Base-by-base conservation (phyloP, 2,113 vertebrate species). In the Elaphurus davidianus region DNA sequence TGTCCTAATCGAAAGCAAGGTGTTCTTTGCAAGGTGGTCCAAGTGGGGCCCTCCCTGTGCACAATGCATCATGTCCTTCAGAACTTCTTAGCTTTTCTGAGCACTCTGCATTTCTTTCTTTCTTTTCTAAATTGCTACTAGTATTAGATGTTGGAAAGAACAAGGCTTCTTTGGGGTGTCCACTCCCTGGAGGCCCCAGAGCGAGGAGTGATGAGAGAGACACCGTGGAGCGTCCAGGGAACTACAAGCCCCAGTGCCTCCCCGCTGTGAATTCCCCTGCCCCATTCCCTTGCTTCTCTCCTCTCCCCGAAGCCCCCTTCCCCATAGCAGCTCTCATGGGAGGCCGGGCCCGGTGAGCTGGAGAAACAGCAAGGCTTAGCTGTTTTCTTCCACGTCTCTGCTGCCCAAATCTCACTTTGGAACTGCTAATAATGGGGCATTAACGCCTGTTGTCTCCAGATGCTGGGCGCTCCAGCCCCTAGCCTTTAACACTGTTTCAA, bases 31-130 rank as follows among this genome's bases (percentile, higher is more conserved):
- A 14, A 94, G 27, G 59, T 21, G n/a, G 54, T 67, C 36, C 28
- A 30, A 78, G 3, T 9, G 3, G 21, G 17, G 50, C 30, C n/a
- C 36, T 90, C 52, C 79, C 36, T 87, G 2, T 57, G 28, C 36
- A 83, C 62, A 25, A 1, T 7, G 21, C 30, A 23, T 55, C 23
- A 21, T 79, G 28, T 45, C 88, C 84, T 89, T 79, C 27, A 54
- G 16, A 92, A 81, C 60, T 50, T 59, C 84, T 89, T 50, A 47
- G 74, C 33, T 62, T 81, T 96, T 81, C 57, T 76, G 83, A 90
- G 82, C 87, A 76, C 40, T 40, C 64, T 93, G 50, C 86, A 87
- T 97, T 96, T 74, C 59, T 96, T 87, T 87, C 83, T 96, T 79
- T 60, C 7, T 76, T 43, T 76, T 76, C 40, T 43, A 83, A 64